Evolutionary conservation across 1,140 invertebrate species (phyloP), one percentile per base, ranked within the genome.

Genomic region (Nasonia giraulti): DNA sequence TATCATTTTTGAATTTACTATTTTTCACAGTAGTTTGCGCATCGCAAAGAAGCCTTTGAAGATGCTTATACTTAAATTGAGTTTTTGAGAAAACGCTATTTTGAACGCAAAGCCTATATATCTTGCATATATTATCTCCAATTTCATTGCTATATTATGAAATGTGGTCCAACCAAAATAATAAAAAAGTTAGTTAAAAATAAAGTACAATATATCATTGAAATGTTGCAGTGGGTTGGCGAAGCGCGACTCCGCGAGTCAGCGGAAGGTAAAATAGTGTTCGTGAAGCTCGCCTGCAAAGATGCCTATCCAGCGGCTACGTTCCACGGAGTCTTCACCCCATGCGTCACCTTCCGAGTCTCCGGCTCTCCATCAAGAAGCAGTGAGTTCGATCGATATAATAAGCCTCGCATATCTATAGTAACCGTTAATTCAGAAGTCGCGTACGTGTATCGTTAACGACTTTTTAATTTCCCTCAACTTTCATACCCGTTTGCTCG

Each of bases 261-360:
- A 76, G 96, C 97, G 91, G 95, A 97, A 87, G 97, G 97, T 0
- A 94, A 96, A 73, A 93, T 98, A 17, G 95, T 98, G 86, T 93
- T 97, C 47, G 96, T 97, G 1, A 95, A 96, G 85, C 91, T 98
- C 14, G 94, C 97, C 83, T 98, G 97, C 88, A 94, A 96, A 83
- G 97, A 97, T 90, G 95, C 96, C 69, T 93, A 94, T 1, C 93
- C 94, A 10, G 89, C 92, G 10, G 89, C 92, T 0, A 89, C 93
- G 31, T 94, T 94, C 80, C 90, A 94, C 33, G 93, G 94, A 47
- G 93, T 96, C n/a, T 97, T 97, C 90, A 96, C 96, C 5, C 97
- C 97, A 0, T 98, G 97, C 87, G 96, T 97, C 33, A 96, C 96
- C 12, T 97, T 98, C 89, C 94, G 97, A 86, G 95, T 97, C 10